Percentiles rank a stretch among this genome's conserved stretches.
phyloP scores from a whole-genome alignment of 2,888 invertebrate species.

The Coelopa pilipes region DNA sequence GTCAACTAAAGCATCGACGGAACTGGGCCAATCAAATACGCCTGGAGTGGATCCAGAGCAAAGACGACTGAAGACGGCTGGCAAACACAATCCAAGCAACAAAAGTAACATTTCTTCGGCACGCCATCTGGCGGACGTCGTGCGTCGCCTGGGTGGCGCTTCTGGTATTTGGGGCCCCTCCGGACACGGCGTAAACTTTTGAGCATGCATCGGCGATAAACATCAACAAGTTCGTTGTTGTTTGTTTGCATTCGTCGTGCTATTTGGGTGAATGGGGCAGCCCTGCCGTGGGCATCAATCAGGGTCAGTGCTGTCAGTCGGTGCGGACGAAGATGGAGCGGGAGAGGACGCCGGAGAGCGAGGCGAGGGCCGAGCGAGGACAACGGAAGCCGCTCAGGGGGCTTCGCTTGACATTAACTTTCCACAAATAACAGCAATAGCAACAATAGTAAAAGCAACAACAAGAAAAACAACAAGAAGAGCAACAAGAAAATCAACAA shows the following conservation, averaged over 20 bases:
- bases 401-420: too few species aligned
- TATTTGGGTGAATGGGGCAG: conserved; percentile 21
- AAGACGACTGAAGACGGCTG: too few species aligned
- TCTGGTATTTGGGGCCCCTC: too few species aligned
- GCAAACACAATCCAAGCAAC: too few species aligned
- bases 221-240: conserved; percentile 32
- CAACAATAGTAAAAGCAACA: too few species aligned
- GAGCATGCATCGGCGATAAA: background rate
- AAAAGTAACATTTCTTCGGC: background rate
- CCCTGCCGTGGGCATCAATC: background rate
- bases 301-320: conserved; percentile 9
- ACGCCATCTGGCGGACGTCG: background rate
- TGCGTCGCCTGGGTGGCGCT: background rate
- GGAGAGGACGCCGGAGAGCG: too few species aligned
- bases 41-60: background rate
- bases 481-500: too few species aligned
- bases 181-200: background rate
- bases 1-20: background rate
- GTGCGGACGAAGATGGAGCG: too few species aligned
- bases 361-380: too few species aligned
- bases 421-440: too few species aligned
- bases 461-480: too few species aligned
- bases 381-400: too few species aligned
- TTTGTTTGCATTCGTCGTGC: background rate
- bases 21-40: conserved; percentile 43